A percentile compares a stretch with the other conserved stretches of the same genome.
phyloP scores from a whole-genome alignment of 2,888 invertebrate species.

The Drosophila robusta region DNA sequence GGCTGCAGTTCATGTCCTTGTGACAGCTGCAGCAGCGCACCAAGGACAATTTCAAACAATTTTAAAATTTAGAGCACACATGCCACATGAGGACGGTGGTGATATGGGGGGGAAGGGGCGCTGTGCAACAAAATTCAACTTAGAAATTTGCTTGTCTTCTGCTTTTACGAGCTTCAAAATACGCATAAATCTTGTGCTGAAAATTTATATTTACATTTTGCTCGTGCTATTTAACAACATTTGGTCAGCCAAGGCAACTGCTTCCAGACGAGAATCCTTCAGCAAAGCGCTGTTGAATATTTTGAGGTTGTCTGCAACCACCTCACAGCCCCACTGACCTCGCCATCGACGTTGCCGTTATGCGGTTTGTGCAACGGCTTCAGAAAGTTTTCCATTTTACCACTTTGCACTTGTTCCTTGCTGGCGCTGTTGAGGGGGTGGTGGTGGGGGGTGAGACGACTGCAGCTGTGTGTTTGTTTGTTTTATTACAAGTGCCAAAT shows the following conservation, averaged over 20 bases:
- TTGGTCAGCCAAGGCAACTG: slow-evolving; percentile 61
- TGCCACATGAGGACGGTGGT: slow-evolving; percentile 27
- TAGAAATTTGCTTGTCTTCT: slow-evolving; percentile 48
- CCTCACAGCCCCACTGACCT: neutral
- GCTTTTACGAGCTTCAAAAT: slow-evolving; percentile 65
- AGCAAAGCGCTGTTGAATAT: slow-evolving; percentile 46
- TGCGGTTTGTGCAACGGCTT: slow-evolving; percentile 65
- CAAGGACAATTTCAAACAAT: slow-evolving; percentile 71
- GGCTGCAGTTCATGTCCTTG: slow-evolving; percentile 79
- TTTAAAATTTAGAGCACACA: slow-evolving; percentile 76
- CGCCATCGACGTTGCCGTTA: slow-evolving; percentile 28
- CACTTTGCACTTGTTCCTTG: slow-evolving; percentile 69
- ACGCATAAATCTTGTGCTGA: slow-evolving; percentile 77
- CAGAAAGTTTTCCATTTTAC: slow-evolving; percentile 76
- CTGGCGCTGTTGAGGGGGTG: slow-evolving; percentile 6
- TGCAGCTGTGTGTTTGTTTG: slow-evolving; percentile 71
- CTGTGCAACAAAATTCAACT: slow-evolving; percentile 16
- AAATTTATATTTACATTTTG: slow-evolving; percentile 82
- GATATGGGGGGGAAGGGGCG: neutral
- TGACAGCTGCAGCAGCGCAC: slow-evolving; percentile 73
- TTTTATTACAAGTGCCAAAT: slow-evolving; percentile 80
- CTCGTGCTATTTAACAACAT: slow-evolving; percentile 81
- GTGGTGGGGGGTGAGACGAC: slow-evolving; percentile 4
- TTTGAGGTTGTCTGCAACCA: slow-evolving; percentile 47
- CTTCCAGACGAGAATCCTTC: slow-evolving; percentile 19